Conservation (phyloP, 2,888 invertebrate species). For the Callyntrura sp. region DNA sequence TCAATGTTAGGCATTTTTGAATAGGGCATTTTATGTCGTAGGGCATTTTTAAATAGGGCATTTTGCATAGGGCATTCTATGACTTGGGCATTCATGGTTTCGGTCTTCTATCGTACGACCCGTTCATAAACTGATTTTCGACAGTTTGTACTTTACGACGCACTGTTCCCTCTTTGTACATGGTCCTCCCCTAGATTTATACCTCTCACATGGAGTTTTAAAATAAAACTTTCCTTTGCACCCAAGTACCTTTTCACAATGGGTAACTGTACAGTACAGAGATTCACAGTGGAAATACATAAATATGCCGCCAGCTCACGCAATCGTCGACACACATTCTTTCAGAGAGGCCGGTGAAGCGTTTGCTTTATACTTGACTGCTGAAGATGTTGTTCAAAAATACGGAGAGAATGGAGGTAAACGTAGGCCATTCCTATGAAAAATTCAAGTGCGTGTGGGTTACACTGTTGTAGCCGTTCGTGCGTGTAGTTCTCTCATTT, state of each 20-base stretch:
- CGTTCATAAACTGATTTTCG: not conserved
- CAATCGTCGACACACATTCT: not conserved
- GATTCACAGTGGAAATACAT: slow-evolving; percentile 27
- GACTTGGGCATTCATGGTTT: no score
- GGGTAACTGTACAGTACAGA: not conserved
- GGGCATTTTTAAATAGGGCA: no score
- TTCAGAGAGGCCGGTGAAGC: not conserved
- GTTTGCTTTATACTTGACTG: not conserved
- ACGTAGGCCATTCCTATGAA: slow-evolving; percentile 60
- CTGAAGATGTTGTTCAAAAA: not conserved
- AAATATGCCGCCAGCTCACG: not conserved
- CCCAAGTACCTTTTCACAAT: not conserved
- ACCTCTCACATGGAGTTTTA: no score
- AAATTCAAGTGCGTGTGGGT: not conserved
- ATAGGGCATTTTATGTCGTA: no score
- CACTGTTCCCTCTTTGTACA: slow-evolving; percentile 32
- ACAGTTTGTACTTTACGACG: not conserved
- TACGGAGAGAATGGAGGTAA: slow-evolving; percentile 1
- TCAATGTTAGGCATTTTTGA: no score
- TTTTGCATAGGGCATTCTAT: no score
- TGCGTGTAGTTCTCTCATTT: slow-evolving; percentile 76
- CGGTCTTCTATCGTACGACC: no score
- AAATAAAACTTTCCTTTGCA: no score
- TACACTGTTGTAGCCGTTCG: slow-evolving; percentile 67
- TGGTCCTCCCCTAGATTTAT: no score